A percentile compares a stretch with the other conserved stretches of the same genome.
phyloP scores from a whole-genome alignment of 2,888 invertebrate species.

The Mesochorus sp. region DNA sequence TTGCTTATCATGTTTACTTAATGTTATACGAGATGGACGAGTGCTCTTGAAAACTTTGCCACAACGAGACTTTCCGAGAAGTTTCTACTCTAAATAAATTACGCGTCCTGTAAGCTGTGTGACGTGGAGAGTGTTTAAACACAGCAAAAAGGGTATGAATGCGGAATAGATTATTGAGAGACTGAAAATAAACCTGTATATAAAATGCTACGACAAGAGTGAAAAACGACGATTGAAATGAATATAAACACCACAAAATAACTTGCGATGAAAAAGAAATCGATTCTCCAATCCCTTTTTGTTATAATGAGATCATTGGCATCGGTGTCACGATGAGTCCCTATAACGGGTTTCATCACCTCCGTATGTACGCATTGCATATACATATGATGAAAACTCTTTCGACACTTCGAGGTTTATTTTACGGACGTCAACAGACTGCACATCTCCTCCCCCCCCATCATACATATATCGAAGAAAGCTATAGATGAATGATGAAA shows the following conservation, averaged over 20 bases:
- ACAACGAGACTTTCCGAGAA: not conserved
- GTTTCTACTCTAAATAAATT: not conserved
- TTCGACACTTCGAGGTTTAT: too few species aligned
- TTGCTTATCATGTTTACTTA: not conserved
- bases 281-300: not conserved
- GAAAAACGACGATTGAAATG: not conserved
- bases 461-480: not conserved
- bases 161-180: constrained; percentile 18
- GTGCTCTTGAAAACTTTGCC: not conserved
- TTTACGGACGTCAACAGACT: too few species aligned
- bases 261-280: constrained; percentile 13
- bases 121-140: constrained; percentile 16
- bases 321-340: not conserved
- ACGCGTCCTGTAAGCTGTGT: not conserved
- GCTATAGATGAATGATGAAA: constrained; percentile 6
- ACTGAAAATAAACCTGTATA: not conserved
- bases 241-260: not conserved
- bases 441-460: not conserved
- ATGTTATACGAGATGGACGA: not conserved
- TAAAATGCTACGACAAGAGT: not conserved
- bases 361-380: not conserved
- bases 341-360: not conserved
- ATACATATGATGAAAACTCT: not conserved
- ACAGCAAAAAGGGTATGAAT: constrained; percentile 1
- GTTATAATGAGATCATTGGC: constrained; percentile 36